Percentiles rank a stretch among this genome's conserved stretches.
Conservation (phyloP, 2,888 invertebrate species). For the Theretra japonica region DNA sequence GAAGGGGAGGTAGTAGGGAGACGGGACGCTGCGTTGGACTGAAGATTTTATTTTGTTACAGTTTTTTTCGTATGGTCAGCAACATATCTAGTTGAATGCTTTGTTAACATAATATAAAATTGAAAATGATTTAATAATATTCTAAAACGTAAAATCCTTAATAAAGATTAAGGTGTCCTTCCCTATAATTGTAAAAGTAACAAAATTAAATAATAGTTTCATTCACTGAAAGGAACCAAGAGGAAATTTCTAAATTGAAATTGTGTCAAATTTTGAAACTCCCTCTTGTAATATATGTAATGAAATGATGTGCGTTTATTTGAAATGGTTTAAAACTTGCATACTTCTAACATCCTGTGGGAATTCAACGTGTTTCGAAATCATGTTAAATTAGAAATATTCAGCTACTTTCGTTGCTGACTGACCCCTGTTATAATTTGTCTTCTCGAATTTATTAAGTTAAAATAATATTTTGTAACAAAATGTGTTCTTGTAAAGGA, state of each 20-base stretch:
- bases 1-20: neutral
- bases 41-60: neutral
- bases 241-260: constrained; percentile 11
- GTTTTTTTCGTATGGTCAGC: neutral
- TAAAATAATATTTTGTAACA: neutral
- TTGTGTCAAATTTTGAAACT: constrained; percentile 20
- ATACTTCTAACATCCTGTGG: too few species aligned
- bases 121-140: too few species aligned
- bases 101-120: neutral
- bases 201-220: neutral
- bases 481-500: neutral
- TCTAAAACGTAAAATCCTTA: neutral
- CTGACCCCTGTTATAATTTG: neutral
- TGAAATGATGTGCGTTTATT: neutral
- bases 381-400: neutral
- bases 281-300: neutral
- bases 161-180: too few species aligned
- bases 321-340: neutral
- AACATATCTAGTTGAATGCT: neutral
- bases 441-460: neutral
- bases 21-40: neutral
- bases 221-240: neutral
- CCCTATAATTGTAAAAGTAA: neutral
- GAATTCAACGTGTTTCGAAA: neutral
- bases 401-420: constrained; percentile 4